Percentiles rank a stretch among this genome's conserved stretches.
Evolutionary conservation across 2,888 invertebrate species (phyloP).

Genomic region (Drosophila anomelani): DNA sequence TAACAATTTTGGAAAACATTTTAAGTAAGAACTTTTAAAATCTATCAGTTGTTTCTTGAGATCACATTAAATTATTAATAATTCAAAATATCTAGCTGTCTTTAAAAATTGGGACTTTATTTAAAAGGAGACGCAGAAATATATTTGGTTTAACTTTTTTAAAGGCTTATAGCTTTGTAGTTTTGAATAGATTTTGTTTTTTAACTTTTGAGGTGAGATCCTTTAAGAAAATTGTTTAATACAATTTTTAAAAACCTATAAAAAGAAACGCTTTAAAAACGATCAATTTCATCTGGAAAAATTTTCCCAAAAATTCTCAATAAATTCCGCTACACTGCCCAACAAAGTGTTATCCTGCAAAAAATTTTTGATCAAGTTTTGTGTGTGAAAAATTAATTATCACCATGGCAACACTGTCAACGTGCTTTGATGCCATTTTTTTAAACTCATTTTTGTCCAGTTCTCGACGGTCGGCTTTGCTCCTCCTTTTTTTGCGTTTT

Average conservation of each 20-base stretch:
- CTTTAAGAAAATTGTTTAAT: too few species aligned
- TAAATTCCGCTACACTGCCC: slow-evolving; percentile 1
- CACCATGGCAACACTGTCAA: slow-evolving; percentile 73
- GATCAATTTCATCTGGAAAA: neutral
- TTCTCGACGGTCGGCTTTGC: slow-evolving; percentile 47
- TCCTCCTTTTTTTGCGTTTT: slow-evolving; percentile 34
- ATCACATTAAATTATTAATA: too few species aligned
- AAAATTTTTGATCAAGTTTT: slow-evolving; percentile 40
- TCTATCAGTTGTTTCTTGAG: too few species aligned
- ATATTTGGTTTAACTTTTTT: too few species aligned
- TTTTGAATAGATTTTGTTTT: too few species aligned
- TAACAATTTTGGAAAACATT: too few species aligned
- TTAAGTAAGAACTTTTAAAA: too few species aligned
- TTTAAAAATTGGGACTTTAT: too few species aligned
- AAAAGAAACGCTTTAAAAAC: neutral
- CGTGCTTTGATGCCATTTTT: slow-evolving; percentile 58
- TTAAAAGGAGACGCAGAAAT: too few species aligned
- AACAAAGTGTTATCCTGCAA: neutral
- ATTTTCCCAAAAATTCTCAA: neutral
- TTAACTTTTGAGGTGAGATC: too few species aligned
- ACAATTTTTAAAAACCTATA: neutral
- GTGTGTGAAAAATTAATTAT: slow-evolving; percentile 65
- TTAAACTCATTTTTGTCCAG: slow-evolving; percentile 34
- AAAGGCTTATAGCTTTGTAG: too few species aligned
- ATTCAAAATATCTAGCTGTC: too few species aligned